Conservation (phyloP, 2,888 invertebrate genomes). For the Drosophila kanekoi region DNA sequence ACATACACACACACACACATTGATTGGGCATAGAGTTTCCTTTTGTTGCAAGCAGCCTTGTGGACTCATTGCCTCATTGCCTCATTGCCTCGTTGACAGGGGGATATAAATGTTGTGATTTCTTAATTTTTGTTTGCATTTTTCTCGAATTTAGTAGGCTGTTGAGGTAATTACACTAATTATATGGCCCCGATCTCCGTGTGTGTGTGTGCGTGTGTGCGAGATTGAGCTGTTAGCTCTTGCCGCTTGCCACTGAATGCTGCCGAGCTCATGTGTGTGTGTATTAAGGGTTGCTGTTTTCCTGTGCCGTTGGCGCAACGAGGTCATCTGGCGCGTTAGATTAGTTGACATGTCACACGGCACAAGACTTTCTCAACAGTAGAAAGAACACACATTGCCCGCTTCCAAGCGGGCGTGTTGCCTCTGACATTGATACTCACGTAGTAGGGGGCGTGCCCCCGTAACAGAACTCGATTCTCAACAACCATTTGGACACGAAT, state of each 20-base stretch:
- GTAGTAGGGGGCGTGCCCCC: slow-evolving; percentile 1
- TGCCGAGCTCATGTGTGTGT: neutral
- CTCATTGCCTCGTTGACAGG: slow-evolving; percentile 65
- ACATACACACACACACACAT: slow-evolving; percentile 9
- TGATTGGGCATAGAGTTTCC: slow-evolving; percentile 38
- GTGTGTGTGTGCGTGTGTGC: slow-evolving; percentile 6
- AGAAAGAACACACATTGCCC: slow-evolving; percentile 13
- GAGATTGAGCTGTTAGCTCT: slow-evolving; percentile 32
- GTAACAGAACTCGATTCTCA: neutral
- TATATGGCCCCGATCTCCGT: slow-evolving; percentile 59
- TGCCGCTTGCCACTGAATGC: neutral
- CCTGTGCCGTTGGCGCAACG: slow-evolving; percentile 20
- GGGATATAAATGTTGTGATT: slow-evolving; percentile 82
- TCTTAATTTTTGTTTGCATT: slow-evolving; percentile 82
- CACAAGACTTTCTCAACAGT: slow-evolving; percentile 30
- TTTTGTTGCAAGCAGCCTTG: slow-evolving; percentile 39
- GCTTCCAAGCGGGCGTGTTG: slow-evolving; percentile 22
- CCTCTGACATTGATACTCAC: slow-evolving; percentile 35
- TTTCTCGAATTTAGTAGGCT: slow-evolving; percentile 79
- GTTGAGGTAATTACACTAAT: slow-evolving; percentile 80
- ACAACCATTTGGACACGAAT: neutral
- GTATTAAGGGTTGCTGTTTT: slow-evolving; percentile 58
- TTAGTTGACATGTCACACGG: slow-evolving; percentile 59
- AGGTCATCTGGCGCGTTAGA: slow-evolving; percentile 57
- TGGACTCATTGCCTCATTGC: slow-evolving; percentile 49